Base-by-base conservation (phyloP, 2,888 invertebrate genomes). In the Limenitis camilla region DNA sequence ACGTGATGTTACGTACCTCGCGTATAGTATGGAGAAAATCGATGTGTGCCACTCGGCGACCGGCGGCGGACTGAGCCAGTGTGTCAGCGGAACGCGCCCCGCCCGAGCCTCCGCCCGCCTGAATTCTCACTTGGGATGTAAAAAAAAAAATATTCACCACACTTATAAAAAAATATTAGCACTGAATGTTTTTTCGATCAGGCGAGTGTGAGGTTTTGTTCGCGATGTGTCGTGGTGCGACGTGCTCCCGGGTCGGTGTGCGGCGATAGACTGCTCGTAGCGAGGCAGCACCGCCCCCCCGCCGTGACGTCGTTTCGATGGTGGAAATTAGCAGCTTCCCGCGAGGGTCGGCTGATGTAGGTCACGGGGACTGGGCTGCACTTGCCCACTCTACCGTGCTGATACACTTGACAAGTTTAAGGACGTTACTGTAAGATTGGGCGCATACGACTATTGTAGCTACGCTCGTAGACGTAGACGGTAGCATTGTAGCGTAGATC, bases 51-150 rank as follows among this genome's bases (percentile, higher is more conserved):
- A 85, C 85, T 83, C 80, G 80, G 78, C 83, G 84, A 79, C 83
- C 84, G 81, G 76, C 76, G 77, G 80, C 80, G 76, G 78, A 88
- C 89, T 89, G 89, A 89, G 89, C 88, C 89, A 89, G 81, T 84
- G 81, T 88, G 88, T 88, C 88, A 88, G 83, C 78, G 69, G 81
- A 76, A 76, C 82, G 78, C 82, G 85, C n/a, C n/a, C n/a, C n/a
- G n/a, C n/a, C 85, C 80, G 80, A 78, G 74, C 74, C 76, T 79
- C 71, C 71, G 72, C 77, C 75, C 76, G n/a, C 77, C 75, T 71
- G 73, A 73, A 65, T 71, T 79, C 77, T 81, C 86, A 84, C 86
- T 82, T 76, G 68, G n/a, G n/a, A n/a, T n/a, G n/a, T 74, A 70
- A 78, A 69, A 71, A 69, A 72, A 64, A 76, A 74, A 77, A 76